These are phyloP conservation scores for Varroa destructor DNA, from an alignment of 1,140 invertebrate genomes.

Conservation along the genomic window DNA sequence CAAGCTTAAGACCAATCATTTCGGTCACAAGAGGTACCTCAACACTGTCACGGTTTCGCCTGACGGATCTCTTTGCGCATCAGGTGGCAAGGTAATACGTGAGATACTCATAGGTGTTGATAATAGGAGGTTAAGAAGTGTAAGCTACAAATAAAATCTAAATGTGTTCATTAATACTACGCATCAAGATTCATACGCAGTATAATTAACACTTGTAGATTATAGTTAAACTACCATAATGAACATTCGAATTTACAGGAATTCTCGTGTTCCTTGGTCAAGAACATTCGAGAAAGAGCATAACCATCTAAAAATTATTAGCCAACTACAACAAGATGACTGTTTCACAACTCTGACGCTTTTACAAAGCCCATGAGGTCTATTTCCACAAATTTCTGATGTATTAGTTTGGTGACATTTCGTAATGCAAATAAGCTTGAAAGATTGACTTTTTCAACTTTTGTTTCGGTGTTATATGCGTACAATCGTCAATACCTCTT, in stretches of 20 bases:
- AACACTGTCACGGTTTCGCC: slow-evolving; percentile 98
- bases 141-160: background rate
- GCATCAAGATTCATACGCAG: background rate
- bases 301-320: too few relatives aligned
- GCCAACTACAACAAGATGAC: slow-evolving; percentile 1
- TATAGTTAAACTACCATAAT: too few relatives aligned
- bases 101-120: background rate
- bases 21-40: slow-evolving; percentile 89
- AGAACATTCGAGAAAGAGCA: too few relatives aligned
- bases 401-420: background rate
- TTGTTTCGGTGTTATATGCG: background rate
- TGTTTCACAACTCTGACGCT: slow-evolving; percentile 19
- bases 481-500: background rate
- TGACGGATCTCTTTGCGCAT: slow-evolving; percentile 96
- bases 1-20: slow-evolving; percentile 94
- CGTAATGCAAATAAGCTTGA: background rate
- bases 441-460: too few relatives aligned
- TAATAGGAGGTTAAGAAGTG: too few relatives aligned
- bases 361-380: background rate
- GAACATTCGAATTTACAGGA: too few relatives aligned
- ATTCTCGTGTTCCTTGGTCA: too few relatives aligned
- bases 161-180: background rate
- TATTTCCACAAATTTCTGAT: slow-evolving; percentile 28
- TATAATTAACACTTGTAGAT: too few relatives aligned
- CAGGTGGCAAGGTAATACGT: slow-evolving; percentile 73